Evolutionary conservation across 1,140 invertebrate species (phyloP), one percentile per base, ranked within the genome.

Genomic region (Leptinotarsa undecemlineata): DNA sequence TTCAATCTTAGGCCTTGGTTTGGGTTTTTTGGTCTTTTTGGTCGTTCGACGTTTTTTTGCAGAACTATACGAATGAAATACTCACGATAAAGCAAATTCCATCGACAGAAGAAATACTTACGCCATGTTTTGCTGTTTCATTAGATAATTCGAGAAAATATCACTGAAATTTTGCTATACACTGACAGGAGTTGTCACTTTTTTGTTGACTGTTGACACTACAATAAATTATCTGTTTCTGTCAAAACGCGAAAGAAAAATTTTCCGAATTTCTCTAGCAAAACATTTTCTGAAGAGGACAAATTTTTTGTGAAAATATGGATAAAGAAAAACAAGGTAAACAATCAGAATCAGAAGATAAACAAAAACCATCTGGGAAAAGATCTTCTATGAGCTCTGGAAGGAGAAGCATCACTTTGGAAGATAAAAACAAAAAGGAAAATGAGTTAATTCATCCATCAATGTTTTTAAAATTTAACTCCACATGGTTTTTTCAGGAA

Each of bases 1-100:
- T 8, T 78, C 17, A 62, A 69, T 68, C 74, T 78, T 21, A 69
- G 21, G 63, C 20, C 21, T 64, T 4, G 63, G 63, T 15, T 20
- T 64, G 20, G 63, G 63, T 21, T 64, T 64, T 20, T 64, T 64
- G 26, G 63, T 5, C 63, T 33, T 64, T 11, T 3, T 42, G 8
- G 33, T 1, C 8, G 11, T 42, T 5, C 4, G 20, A 64, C 14
- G 17, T 20, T n/a, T 64, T 64, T 64, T 64, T 64, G n/a, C 33
- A 42, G 8, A 42, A 42, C 33, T 42, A 42, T 42, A 42, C 8
- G 33, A 42, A 42, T 42, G 2, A 3, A 42, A 42, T 42, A 42
- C 33, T 42, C 8, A 42, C 33, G 2, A 1, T 3, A 11, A 42
- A 42, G 2, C 0, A 42, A 42, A 42, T 42, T 42, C 1, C 33